These are phyloP conservation scores for Calliopum simillimum DNA, from an alignment of 2,888 invertebrate genomes.

Conservation along the genomic window DNA sequence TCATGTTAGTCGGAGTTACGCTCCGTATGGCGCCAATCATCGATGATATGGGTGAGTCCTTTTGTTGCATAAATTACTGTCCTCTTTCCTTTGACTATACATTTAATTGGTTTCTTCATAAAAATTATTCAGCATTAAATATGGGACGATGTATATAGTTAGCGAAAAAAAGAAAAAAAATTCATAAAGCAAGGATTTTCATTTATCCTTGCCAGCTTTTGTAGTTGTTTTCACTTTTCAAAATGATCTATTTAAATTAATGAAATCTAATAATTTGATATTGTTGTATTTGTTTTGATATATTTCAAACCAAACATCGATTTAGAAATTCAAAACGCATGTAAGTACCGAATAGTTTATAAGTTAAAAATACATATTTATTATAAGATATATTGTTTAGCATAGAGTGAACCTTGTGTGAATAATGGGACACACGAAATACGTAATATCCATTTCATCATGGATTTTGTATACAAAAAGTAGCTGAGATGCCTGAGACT, in stretches of 20 bases:
- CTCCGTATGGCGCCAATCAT: constrained; percentile 94
- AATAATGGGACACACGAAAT: too few relatives aligned
- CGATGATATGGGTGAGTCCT: constrained; percentile 91
- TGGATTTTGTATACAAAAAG: too few relatives aligned
- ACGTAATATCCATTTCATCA: too few relatives aligned
- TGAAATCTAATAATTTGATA: constrained; percentile 28
- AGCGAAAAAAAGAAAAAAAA: constrained; percentile 17
- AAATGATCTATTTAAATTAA: neutral
- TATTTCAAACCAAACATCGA: constrained; percentile 41
- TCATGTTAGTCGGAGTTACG: constrained; percentile 90
- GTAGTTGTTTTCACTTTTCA: constrained; percentile 20
- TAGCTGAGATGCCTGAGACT: too few relatives aligned
- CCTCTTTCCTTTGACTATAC: neutral
- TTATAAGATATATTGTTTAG: neutral
- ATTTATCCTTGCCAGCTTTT: constrained; percentile 19
- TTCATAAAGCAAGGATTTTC: constrained; percentile 5
- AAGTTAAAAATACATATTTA: constrained; percentile 11
- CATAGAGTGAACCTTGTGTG: neutral
- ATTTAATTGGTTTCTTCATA: constrained; percentile 31
- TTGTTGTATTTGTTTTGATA: constrained; percentile 36
- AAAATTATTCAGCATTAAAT: constrained; percentile 29
- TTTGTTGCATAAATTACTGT: neutral
- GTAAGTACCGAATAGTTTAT: constrained; percentile 47
- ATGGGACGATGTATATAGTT: constrained; percentile 35
- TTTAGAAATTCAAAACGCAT: constrained; percentile 49